Base-by-base conservation (phyloP, 2,113 vertebrate species). In the Channa maculata region DNA sequence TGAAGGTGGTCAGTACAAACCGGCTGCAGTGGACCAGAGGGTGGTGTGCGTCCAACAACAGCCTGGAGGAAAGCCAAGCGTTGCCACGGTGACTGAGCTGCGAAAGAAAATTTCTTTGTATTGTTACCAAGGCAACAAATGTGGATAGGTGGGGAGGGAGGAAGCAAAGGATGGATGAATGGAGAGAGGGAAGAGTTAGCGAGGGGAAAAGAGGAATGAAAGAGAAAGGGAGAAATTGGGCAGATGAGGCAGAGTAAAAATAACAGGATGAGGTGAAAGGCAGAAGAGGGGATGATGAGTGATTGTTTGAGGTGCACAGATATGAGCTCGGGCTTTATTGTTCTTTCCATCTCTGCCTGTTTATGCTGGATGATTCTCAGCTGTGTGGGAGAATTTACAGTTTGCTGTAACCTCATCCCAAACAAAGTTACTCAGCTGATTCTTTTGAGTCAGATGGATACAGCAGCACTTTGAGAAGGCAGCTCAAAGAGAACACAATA, bases 91-190 rank as follows among this genome's bases (percentile, higher is more conserved):
- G 89, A 93, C 90, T 71, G 83, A 83, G 90, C 89, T 83, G 83
- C 45, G 7, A 24, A 87, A 91, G 86, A 87, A 92, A 90, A 89
- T 84, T 74, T 90, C 88, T 92, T 91, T 92, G 87, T 92, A 86
- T 91, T 90, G 92, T 93, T 93, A 91, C 92, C 91, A 93, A 83
- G 91, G 92, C 90, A 92, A 93, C 92, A 82, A 90, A 85, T 75
- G 73, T 89, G 72, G 84, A 75, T 80, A 82, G 81, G 77, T 81
- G 71, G 70, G 55, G 64, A 75, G 63, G 41, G 59, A 58, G 34
- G 34, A 43, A 77, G 36, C 33, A 69, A 36, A 2, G 65, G 72
- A 79, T 58, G 69, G 71, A 80, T 2, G 58, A 63, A 49, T 38
- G 74, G 53, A 65, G 45, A 37, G 51, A 52, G 24, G 36, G 24